Base-by-base conservation (phyloP, 1,140 invertebrate genomes). In the Tetramorium parvispinum region DNA sequence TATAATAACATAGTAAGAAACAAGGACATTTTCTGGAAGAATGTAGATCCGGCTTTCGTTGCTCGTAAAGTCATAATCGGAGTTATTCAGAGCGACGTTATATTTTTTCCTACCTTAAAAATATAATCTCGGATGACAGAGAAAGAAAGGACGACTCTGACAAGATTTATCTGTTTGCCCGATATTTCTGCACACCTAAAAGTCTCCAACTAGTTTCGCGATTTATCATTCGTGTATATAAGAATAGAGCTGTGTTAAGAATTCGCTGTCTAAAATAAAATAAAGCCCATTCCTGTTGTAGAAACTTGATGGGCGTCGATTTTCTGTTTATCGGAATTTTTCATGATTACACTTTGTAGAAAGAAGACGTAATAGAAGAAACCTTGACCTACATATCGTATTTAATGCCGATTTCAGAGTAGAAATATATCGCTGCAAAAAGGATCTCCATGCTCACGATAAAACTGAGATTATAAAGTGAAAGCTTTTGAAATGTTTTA, bases 111-210 rank as follows among this genome's bases (percentile, higher is more conserved):
- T 66, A n/a, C 59, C 3, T 78, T 49, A 63, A 63, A 43, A 66
- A 46, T 76, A 57, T 49, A 65, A 51, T 66, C 27, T 79, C 40
- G 24, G 11, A 7, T 51, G 43, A 43, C 59, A 49, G 43, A 49
- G 43, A 79, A 65, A 66, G 27, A 37, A 79, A 79, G 46, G n/a
- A 16, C 27, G 27, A 24, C 43, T 79, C 43, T 24, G 59, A 61
- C 61, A 66, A 78, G 43, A 78, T 78, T 78, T 78, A 78, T 78
- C 61, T 78, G 76, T 78, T 78, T 78, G 76, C 76, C 61, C 76
- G 43, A 65, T 24, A 65, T 57, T 24, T 40, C 43, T 32, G 37
- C 53, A 43, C n/a, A 66, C 63, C 43, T 78, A 66, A 66, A 78
- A 78, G 16, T 78, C 75, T 7, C 76, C 59, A 8, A 46, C 43